Base-by-base conservation (phyloP, 2,797 vertebrate genomes). In the Clarias laeviceps region DNA sequence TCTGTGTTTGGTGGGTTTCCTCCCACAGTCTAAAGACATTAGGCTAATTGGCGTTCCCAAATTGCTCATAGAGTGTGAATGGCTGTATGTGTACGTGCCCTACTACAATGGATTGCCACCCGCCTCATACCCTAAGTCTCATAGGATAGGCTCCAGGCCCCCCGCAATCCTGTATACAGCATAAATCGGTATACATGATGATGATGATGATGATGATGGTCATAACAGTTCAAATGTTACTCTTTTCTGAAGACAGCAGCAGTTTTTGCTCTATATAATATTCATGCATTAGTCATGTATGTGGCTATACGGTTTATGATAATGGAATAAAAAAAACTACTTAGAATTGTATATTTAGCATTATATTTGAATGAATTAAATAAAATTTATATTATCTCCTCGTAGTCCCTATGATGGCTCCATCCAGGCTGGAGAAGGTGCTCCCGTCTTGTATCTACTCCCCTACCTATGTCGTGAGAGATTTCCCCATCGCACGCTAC, bases 401-500 rank as follows among this genome's bases (percentile, higher is more conserved):
- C 14, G 29, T 91, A 99, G 98, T 95, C 61, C 97, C 98, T 0
- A 94, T 97, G 88, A 95, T 99, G 0, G 95, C 97, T 88, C 94
- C 94, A 0, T 94, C 96, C 9, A 94, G 90, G 0, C 94, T 99
- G 93, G 96, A 97, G 91, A 96, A 96, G 0, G 95, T 99, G 85
- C 96, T 99, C 89, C 97, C 97, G 0, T 95, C 97, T 76, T 99
- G 98, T 73, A 92, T 97, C 90, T 99, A 99, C 88, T 97, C 96
- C 40, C 98, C 98, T 22, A 99, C 97, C 73, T 99, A 99, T 0
- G 96, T 99, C 2, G 97, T 99, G 89, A 99, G 98, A 95, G 98
- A 99, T 88, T 99, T 99, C 81, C 98, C 98, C 90, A 99, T 99
- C 9, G 98, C 98, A 88, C 96, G 98, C 94, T 99, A 99, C 93